A percentile compares a stretch with the other conserved stretches of the same genome.
phyloP scores from a whole-genome alignment of 2,113 vertebrate species.

The Paradoxurus hermaphroditus region DNA sequence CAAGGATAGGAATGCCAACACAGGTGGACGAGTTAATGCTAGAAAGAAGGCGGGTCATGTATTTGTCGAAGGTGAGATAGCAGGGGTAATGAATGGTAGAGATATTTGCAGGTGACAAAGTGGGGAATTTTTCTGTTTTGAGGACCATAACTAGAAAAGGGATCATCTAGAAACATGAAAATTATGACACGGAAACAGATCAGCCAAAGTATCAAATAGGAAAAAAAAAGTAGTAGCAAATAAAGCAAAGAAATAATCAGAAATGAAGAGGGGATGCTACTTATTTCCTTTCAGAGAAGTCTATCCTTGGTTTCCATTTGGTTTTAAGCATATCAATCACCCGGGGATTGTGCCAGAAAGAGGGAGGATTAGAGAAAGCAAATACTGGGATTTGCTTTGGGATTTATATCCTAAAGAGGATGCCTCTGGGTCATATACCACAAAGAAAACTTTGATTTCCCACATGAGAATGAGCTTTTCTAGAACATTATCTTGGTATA shows the following conservation, averaged over 20 bases:
- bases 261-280: background rate
- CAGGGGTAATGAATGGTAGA: background rate
- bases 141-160: background rate
- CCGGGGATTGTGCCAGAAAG: background rate
- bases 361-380: background rate
- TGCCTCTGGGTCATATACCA: background rate
- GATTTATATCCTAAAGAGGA: background rate
- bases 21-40: accelerated
- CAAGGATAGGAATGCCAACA: background rate
- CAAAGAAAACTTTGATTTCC: background rate
- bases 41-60: too few species aligned
- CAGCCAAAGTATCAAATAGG: background rate
- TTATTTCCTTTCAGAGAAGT: background rate
- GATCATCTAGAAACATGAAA: background rate
- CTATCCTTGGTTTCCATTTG: background rate
- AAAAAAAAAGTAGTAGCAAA: background rate
- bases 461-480: background rate
- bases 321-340: background rate
- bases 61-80: background rate
- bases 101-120: background rate
- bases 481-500: background rate
- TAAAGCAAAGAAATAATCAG: background rate
- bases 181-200: background rate
- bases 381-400: background rate
- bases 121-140: background rate